Percentiles rank a stretch among this genome's conserved stretches.
Evolutionary conservation across 2,113 vertebrate genomes (phyloP).

Genomic region (Channa maculata): DNA sequence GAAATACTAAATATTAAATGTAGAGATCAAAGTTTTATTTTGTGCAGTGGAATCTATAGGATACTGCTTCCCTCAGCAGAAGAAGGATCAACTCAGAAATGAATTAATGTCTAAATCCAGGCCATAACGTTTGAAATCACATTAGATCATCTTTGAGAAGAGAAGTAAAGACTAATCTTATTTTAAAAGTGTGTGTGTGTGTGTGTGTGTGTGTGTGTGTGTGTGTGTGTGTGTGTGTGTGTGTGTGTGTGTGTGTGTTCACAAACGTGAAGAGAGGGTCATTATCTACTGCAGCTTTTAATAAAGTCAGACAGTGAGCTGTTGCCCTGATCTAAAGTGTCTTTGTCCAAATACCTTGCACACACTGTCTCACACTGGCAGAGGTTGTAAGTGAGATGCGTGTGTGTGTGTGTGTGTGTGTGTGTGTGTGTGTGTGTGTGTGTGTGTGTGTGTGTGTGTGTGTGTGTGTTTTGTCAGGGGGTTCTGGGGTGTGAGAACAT

Average conservation of each 20-base stretch:
- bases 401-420: not conserved
- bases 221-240: conserved; percentile 3
- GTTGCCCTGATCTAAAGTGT: too few species aligned
- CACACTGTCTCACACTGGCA: too few species aligned
- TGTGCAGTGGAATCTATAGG: conserved; percentile 31
- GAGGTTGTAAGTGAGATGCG: too few species aligned
- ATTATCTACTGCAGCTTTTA: too few species aligned
- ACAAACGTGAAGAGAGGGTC: too few species aligned
- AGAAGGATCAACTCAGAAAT: conserved; percentile 10
- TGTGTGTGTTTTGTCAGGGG: conserved; percentile 16
- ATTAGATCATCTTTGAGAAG: not conserved
- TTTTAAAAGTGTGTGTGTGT: too few species aligned
- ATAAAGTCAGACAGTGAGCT: too few species aligned
- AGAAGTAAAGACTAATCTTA: conserved; percentile 1
- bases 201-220: not conserved
- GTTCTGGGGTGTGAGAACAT: not conserved
- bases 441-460: not conserved
- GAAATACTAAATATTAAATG: conserved; percentile 52
- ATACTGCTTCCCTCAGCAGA: conserved; percentile 58
- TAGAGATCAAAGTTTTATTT: conserved; percentile 60
- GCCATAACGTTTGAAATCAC: conserved; percentile 12
- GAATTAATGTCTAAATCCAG: conserved; percentile 37
- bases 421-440: conserved; percentile 1
- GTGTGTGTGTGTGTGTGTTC: not conserved
- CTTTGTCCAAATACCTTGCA: too few species aligned